Evolutionary conservation across 2,888 invertebrate genomes (phyloP).

Genomic region (Camptogramma bilineatum): DNA sequence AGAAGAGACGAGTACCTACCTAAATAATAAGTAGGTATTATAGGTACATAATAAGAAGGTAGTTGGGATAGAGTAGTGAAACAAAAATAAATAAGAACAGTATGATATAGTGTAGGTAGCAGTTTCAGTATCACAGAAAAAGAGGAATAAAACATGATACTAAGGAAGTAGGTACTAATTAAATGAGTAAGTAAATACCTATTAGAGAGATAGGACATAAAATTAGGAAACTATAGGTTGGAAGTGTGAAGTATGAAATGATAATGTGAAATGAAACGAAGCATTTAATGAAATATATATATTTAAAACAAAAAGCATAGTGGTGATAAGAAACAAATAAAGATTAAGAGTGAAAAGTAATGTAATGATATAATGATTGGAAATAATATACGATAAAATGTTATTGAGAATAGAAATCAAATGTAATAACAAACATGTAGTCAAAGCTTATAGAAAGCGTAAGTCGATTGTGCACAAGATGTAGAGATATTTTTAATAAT

Average conservation of each 20-base stretch:
- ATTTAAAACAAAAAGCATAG: slow-evolving; percentile 14
- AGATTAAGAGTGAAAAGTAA: neutral
- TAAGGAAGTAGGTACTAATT: too few species aligned
- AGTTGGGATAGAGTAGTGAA: too few species aligned
- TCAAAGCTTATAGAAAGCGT: neutral
- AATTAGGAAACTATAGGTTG: neutral
- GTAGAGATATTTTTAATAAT: neutral
- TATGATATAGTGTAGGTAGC: too few species aligned
- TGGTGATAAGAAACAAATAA: slow-evolving; percentile 2
- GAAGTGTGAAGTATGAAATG: slow-evolving; percentile 1
- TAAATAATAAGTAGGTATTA: too few species aligned
- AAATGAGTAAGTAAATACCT: too few species aligned
- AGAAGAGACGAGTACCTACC: too few species aligned
- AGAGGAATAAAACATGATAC: too few species aligned
- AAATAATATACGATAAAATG: neutral
- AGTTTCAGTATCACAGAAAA: too few species aligned
- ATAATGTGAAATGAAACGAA: slow-evolving; percentile 20
- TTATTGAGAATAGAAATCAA: neutral
- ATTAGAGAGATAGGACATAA: neutral
- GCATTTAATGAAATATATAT: slow-evolving; percentile 9
- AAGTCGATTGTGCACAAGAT: neutral
- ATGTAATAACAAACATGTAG: neutral
- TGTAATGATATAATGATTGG: neutral
- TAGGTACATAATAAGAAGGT: too few species aligned
- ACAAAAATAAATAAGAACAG: too few species aligned